Evolutionary conservation across 2,113 vertebrate genomes (phyloP).

Genomic region (Pholis gunnellus): DNA sequence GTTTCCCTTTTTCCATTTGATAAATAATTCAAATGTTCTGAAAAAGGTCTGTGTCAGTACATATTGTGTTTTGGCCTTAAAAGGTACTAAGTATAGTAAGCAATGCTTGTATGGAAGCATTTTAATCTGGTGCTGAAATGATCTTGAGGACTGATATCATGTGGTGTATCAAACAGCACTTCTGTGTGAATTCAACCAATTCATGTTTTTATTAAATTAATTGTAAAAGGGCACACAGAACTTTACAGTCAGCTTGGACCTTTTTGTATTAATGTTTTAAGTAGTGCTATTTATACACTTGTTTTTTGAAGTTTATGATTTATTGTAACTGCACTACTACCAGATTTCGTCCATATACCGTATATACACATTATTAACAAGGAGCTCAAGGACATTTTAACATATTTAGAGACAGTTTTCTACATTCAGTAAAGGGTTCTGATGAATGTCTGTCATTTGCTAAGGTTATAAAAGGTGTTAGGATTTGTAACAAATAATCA

Average conservation of each 20-base stretch:
- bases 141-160: neutral
- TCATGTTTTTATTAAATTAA: neutral
- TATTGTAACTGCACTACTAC: no score
- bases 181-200: neutral
- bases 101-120: neutral
- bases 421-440: neutral
- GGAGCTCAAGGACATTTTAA: neutral
- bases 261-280: neutral
- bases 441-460: neutral
- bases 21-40: neutral
- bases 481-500: neutral
- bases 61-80: neutral
- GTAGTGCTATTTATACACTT: neutral
- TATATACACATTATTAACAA: neutral
- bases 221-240: neutral
- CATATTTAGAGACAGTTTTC: neutral
- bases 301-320: no score
- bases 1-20: neutral
- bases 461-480: neutral
- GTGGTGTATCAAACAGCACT: neutral
- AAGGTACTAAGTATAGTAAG: neutral
- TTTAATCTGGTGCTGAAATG: neutral
- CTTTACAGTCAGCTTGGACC: neutral
- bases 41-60: neutral
- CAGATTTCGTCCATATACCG: neutral